Base-by-base conservation (phyloP, 2,113 vertebrate genomes). In the Nycticorax nycticorax region DNA sequence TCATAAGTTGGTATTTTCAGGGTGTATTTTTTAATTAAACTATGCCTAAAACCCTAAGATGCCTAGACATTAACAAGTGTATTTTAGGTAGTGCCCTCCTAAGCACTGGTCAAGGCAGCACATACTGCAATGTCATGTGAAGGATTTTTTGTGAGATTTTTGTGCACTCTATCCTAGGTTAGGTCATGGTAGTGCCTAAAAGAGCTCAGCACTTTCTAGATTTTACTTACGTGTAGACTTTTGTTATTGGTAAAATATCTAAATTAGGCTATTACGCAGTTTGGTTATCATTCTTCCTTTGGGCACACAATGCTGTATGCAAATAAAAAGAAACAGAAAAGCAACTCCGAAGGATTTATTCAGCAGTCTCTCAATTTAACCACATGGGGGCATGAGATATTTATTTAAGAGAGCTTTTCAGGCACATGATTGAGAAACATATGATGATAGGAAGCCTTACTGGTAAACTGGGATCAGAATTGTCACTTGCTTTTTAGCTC, bases 341-440 rank as follows among this genome's bases (percentile, higher is more conserved):
- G 13, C 35, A 75, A 14, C 2, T 19, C 33, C 8, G 3, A 62
- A 63, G 57, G 26, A 56, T 84, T 67, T 96, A 43, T 89, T 67
- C 74, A 27, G 91, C 91, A 96, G 16, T 45, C 5, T 69, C 94
- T 97, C 71, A 28, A 19, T 91, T 86, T 77, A 45, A 90, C 98
- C 98, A 98, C 98, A 71, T 1, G 98, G 69, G 95, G 98, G 98
- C 98, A 96, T 89, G 59, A 97, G 96, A 97, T 97, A 81, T 94
- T 94, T 97, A 89, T 96, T 85, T 94, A 96, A 93, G 82, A 87
- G 60, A 96, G 93, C 27, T 47, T 60, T 78, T 69, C 28, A 41
- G 41, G 27, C 22, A 4, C 14, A 9, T 6, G 6, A 15, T 32
- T 30, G 24, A 6, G 24, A 64, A 35, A 21, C 67, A 14, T 1